These are phyloP conservation scores for Andrena marginata DNA, from an alignment of 2,888 invertebrate species.

Conservation along the genomic window DNA sequence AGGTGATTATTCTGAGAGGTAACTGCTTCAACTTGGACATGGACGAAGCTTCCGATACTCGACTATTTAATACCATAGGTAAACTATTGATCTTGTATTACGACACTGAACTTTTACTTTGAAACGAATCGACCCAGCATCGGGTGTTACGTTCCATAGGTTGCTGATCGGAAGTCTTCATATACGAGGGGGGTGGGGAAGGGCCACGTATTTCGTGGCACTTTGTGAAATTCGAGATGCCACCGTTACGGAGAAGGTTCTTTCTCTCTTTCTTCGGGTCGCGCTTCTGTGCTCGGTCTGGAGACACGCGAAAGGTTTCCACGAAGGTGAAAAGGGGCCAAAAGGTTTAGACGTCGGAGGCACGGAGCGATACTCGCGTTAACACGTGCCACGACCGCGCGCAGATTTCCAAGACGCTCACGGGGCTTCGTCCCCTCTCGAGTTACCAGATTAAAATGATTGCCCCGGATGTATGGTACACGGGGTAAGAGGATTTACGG, in stretches of 20 bases:
- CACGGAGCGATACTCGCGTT: slow-evolving; percentile 40
- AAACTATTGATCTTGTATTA: background rate
- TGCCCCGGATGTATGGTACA: slow-evolving; percentile 63
- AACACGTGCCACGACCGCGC: slow-evolving; percentile 54
- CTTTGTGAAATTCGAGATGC: slow-evolving; percentile 23
- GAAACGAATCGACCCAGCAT: background rate
- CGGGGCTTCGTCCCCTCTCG: slow-evolving; percentile 68
- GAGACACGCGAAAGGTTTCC: slow-evolving; percentile 57
- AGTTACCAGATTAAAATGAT: slow-evolving; percentile 68
- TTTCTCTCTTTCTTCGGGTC: background rate
- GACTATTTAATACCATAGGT: background rate
- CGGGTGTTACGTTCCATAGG: background rate
- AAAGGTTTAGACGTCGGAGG: slow-evolving; percentile 42
- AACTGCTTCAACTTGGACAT: slow-evolving; percentile 8
- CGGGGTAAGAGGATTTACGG: slow-evolving; percentile 66
- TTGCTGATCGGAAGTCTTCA: slow-evolving; percentile 24
- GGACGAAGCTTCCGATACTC: slow-evolving; percentile 1
- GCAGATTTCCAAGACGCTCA: slow-evolving; percentile 71
- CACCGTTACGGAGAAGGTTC: background rate
- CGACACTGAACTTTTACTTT: background rate
- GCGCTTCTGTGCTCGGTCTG: slow-evolving; percentile 3
- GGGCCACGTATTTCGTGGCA: slow-evolving; percentile 23
- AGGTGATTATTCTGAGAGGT: slow-evolving; percentile 14
- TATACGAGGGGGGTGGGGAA: background rate
- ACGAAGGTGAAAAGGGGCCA: slow-evolving; percentile 54